A percentile compares a stretch with the other conserved stretches of the same genome.
These are phyloP conservation scores for Oncorhynchus tshawytscha DNA, from an alignment of 2,113 vertebrate species.

Conservation along the genomic window DNA sequence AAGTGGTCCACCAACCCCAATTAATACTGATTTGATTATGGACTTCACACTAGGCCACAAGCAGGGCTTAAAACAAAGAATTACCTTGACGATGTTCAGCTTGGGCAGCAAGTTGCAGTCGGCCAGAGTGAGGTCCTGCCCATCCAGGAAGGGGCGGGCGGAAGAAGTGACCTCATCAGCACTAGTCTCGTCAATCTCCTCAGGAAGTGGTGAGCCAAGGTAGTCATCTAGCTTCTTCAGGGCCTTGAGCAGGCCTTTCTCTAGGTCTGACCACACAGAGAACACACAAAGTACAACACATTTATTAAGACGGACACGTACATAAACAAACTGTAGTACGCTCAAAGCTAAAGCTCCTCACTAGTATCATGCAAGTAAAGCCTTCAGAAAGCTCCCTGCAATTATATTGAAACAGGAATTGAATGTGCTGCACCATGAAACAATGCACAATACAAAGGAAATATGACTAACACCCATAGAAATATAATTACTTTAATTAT, in stretches of 20 bases:
- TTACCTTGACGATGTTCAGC: slow-evolving; percentile 83
- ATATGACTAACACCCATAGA: no score
- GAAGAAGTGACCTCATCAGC: slow-evolving; percentile 82
- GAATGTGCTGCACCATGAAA: no score
- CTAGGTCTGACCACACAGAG: slow-evolving; percentile 72
- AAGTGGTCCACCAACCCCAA: background rate
- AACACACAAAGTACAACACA: slow-evolving; percentile 4
- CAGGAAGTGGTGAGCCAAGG: slow-evolving; percentile 79
- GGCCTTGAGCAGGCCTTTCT: slow-evolving; percentile 87
- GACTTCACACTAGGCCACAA: background rate
- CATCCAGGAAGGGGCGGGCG: slow-evolving; percentile 84
- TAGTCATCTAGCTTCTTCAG: slow-evolving; percentile 83
- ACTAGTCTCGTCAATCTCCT: slow-evolving; percentile 87
- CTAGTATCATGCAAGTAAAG: no score
- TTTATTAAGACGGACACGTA: no score
- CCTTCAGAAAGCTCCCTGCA: no score
- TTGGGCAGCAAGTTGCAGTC: slow-evolving; percentile 92
- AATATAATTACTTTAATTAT: no score
- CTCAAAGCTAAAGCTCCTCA: no score
- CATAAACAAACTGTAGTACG: no score
- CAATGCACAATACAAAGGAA: background rate
- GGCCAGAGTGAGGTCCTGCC: slow-evolving; percentile 82
- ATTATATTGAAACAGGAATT: no score
- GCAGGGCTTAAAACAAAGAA: slow-evolving; percentile 9
- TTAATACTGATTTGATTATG: background rate